phyloP scores from a whole-genome alignment of 2,113 vertebrate species.

The Lampris megalopsis region DNA sequence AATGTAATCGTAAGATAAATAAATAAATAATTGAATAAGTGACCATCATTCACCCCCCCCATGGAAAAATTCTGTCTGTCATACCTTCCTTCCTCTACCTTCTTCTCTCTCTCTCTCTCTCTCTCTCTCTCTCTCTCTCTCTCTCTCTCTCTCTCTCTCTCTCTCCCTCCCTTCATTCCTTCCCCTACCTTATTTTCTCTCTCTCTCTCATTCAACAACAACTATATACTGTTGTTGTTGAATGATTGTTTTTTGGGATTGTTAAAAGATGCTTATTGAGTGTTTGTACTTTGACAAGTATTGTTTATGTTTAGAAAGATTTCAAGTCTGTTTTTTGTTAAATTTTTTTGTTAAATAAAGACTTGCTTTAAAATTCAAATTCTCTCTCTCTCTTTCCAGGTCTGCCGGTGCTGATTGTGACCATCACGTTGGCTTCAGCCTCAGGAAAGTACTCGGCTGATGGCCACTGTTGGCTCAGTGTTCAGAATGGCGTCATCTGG shows the following conservation, averaged over 20 bases:
- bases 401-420: conserved; percentile 84
- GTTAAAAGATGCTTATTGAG: no score
- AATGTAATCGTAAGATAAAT: no score
- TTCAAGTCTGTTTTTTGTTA: no score
- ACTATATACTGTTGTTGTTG: no score
- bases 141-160: not conserved
- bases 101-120: not conserved
- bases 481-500: conserved; percentile 85
- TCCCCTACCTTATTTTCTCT: not conserved
- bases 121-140: conserved; percentile 2
- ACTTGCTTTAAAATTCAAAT: not conserved
- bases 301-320: no score
- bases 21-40: no score
- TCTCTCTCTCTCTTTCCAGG: conserved; percentile 60
- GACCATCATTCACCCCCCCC: not conserved
- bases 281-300: no score
- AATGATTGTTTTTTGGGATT: no score
- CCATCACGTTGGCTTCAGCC: conserved; percentile 83
- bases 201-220: not conserved
- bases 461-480: conserved; percentile 84
- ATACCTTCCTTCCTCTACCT: not conserved
- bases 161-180: not conserved
- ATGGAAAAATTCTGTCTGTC: not conserved
- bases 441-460: conserved; percentile 81
- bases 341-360: no score